These are phyloP conservation scores for Lepidocyrtinus sp. DNA, from an alignment of 2,888 invertebrate species.

Conservation along the genomic window DNA sequence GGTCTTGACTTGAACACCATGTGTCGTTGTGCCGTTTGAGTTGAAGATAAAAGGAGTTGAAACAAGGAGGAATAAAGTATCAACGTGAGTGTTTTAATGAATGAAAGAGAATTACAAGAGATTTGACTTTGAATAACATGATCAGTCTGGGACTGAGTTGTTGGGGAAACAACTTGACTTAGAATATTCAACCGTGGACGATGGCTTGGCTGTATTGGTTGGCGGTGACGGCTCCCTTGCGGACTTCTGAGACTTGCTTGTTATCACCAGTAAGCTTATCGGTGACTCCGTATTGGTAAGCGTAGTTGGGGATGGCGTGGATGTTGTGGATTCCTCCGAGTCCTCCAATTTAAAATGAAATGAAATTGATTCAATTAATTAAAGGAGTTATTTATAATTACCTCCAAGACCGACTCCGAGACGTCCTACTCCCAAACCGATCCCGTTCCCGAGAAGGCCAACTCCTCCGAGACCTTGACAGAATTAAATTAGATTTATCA, in stretches of 20 bases:
- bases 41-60: too few relatives aligned
- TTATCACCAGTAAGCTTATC: conserved; percentile 37
- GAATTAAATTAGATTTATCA: too few relatives aligned
- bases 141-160: background rate
- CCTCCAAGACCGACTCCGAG: background rate
- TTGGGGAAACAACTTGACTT: conserved; percentile 6
- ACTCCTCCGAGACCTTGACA: conserved; percentile 6
- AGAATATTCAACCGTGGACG: conserved; percentile 28
- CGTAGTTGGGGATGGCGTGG: conserved; percentile 41
- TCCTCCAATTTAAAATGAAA: background rate
- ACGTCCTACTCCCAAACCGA: conserved; percentile 1
- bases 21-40: too few relatives aligned
- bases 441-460: background rate
- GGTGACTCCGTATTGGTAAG: conserved; percentile 43
- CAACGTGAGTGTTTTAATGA: too few relatives aligned
- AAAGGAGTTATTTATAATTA: background rate
- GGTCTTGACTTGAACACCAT: too few relatives aligned
- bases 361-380: background rate
- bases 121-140: too few relatives aligned
- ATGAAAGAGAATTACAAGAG: too few relatives aligned
- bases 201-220: conserved; percentile 34
- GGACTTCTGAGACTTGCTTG: conserved; percentile 41
- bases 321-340: conserved; percentile 3
- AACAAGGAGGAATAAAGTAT: too few relatives aligned
- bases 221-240: conserved; percentile 31